Evolutionary conservation across 2,888 invertebrate species (phyloP).

Genomic region (Candidula unifasciata): DNA sequence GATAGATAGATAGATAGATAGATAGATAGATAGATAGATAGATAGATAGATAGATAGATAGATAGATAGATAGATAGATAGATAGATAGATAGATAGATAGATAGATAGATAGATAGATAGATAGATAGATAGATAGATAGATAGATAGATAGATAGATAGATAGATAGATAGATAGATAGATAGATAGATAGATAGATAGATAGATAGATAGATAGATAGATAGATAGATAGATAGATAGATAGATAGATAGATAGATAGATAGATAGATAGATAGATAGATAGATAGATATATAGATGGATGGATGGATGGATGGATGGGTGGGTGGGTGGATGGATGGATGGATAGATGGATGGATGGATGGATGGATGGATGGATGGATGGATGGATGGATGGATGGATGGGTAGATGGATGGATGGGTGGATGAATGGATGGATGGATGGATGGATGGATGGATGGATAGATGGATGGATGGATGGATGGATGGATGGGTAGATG

Average conservation of each 20-base stretch:
- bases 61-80: conserved; percentile 1
- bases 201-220: too few species aligned
- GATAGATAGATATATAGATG: conserved; percentile 13
- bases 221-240: conserved; percentile 18
- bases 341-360: too few species aligned
- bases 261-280: conserved; percentile 8
- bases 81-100: conserved; percentile 17
- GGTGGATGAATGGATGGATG: not conserved
- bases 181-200: conserved; percentile 21
- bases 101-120: conserved; percentile 10
- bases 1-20: conserved; percentile 7
- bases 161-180: conserved; percentile 21
- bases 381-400: not conserved
- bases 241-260: conserved; percentile 21
- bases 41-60: not conserved
- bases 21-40: not conserved
- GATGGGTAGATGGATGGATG: conserved; percentile 2
- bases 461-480: conserved; percentile 19
- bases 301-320: conserved; percentile 3
- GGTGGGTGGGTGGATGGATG: too few species aligned
- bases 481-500: not conserved
- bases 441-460: conserved; percentile 25
- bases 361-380: too few species aligned
- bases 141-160: conserved; percentile 21
- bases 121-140: conserved; percentile 7